These are phyloP conservation scores for Prenolepis imparis DNA, from an alignment of 2,888 invertebrate genomes.

Conservation along the genomic window DNA sequence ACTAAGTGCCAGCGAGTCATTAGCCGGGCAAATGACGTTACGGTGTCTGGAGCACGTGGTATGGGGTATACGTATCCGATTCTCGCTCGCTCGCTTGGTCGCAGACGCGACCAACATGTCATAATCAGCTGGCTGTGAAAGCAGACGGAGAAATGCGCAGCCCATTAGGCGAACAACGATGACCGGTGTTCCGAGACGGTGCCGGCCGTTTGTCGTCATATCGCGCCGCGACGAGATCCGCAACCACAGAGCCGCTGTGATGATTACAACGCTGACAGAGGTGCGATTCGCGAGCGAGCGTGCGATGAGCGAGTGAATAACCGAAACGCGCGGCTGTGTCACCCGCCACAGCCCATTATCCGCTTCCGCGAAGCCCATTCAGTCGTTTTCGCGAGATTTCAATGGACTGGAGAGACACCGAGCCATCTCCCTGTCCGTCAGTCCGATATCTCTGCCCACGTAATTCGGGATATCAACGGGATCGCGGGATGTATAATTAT, in stretches of 20 bases:
- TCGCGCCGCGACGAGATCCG: constrained; percentile 52
- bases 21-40: constrained; percentile 85
- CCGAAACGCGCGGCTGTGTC: constrained; percentile 22
- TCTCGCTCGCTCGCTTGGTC: constrained; percentile 53
- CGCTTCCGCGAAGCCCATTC: constrained; percentile 73
- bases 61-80: constrained; percentile 73
- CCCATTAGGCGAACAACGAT: constrained; percentile 85
- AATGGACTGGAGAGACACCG: constrained; percentile 66
- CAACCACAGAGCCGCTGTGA: constrained; percentile 41
- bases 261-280: constrained; percentile 60
- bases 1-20: constrained; percentile 84
- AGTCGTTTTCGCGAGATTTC: constrained; percentile 72
- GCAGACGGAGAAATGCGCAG: constrained; percentile 83
- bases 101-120: constrained; percentile 84
- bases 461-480: constrained; percentile 54
- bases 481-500: constrained; percentile 45
- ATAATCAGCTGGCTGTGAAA: constrained; percentile 86
- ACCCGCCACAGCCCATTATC: constrained; percentile 65
- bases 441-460: constrained; percentile 15
- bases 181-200: constrained; percentile 75
- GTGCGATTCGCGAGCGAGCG: constrained; percentile 60
- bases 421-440: constrained; percentile 18
- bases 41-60: constrained; percentile 83
- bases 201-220: constrained; percentile 70
- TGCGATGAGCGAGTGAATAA: constrained; percentile 53